These are phyloP conservation scores for Paratrypauchen microcephalus DNA, from an alignment of 2,797 vertebrate genomes.

Conservation along the genomic window DNA sequence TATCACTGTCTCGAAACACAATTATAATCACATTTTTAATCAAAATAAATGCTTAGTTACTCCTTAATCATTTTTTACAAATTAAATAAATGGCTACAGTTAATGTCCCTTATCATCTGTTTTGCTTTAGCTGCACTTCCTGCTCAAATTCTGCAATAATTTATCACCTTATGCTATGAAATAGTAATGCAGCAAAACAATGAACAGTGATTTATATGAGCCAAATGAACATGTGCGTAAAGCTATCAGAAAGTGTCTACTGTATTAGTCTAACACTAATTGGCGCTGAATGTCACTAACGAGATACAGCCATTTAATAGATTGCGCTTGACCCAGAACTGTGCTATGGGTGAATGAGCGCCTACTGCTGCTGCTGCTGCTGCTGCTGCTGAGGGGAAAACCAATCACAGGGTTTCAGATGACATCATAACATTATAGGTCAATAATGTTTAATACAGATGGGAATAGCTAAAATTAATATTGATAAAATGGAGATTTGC, in stretches of 20 bases:
- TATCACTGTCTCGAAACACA: not conserved
- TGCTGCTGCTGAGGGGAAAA: no score
- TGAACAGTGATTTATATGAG: constrained; percentile 65
- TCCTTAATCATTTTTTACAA: not conserved
- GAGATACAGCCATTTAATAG: constrained; percentile 48
- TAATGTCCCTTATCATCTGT: not conserved
- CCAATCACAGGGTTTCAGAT: no score
- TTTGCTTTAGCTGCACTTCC: constrained; percentile 7
- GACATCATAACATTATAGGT: no score
- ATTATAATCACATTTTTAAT: not conserved
- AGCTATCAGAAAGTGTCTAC: constrained; percentile 72
- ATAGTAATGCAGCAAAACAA: constrained; percentile 42
- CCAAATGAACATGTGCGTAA: constrained; percentile 71
- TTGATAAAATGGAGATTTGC: no score
- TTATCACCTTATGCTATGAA: constrained; percentile 42
- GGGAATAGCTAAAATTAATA: no score
- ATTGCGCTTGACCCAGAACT: constrained; percentile 22
- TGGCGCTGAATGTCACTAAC: constrained; percentile 67
- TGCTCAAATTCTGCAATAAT: constrained; percentile 35
- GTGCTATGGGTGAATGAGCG: not conserved
- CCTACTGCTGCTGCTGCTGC: no score
- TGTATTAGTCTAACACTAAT: constrained; percentile 75
- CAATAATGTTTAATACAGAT: no score
- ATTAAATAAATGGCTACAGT: not conserved
- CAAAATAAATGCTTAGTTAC: not conserved